These are phyloP conservation scores for Cylindroiulus punctatus DNA, from an alignment of 2,888 invertebrate species.

Conservation along the genomic window DNA sequence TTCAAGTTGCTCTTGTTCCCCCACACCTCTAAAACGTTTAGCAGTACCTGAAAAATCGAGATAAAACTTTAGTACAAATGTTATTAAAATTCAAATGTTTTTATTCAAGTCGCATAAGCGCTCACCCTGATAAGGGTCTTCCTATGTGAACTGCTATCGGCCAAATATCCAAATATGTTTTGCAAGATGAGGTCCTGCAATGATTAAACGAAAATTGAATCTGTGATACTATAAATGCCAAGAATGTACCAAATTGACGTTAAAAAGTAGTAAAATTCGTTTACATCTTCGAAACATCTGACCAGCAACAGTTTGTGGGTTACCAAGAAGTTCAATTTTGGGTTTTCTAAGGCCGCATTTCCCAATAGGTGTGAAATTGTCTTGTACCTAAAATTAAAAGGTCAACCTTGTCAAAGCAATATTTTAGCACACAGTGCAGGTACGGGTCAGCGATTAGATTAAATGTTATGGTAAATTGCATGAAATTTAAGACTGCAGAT, in stretches of 20 bases:
- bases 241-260: background rate
- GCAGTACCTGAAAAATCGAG: conserved; percentile 43
- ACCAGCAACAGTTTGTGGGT: conserved; percentile 54
- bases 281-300: conserved; percentile 48
- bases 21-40: conserved; percentile 50
- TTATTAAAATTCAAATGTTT: background rate
- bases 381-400: conserved; percentile 36
- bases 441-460: too few relatives aligned
- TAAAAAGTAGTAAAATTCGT: background rate
- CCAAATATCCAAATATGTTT: conserved; percentile 54
- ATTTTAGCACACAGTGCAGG: too few relatives aligned
- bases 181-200: conserved; percentile 37
- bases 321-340: conserved; percentile 40
- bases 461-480: too few relatives aligned
- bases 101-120: too few relatives aligned
- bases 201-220: too few relatives aligned
- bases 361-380: conserved; percentile 52
- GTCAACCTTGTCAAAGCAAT: too few relatives aligned
- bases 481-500: too few relatives aligned
- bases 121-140: background rate
- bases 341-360: conserved; percentile 21
- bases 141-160: background rate
- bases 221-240: background rate
- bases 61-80: background rate
- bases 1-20: conserved; percentile 54